A percentile compares a stretch with the other conserved stretches of the same genome.
Evolutionary conservation across 2,888 invertebrate genomes (phyloP).

Genomic region (Platynereis dumerilii): DNA sequence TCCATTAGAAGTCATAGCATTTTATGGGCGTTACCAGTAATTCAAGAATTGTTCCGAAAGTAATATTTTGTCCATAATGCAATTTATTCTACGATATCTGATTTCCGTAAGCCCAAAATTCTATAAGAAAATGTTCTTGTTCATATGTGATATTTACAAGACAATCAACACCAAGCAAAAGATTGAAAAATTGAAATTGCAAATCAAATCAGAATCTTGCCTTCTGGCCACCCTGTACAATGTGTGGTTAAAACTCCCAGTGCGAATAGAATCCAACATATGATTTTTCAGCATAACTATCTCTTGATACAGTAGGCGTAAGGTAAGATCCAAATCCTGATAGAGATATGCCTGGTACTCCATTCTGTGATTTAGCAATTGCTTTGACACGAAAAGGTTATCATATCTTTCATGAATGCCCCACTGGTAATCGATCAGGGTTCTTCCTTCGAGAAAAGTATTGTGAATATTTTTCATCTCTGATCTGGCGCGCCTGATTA

Average conservation of each 20-base stretch:
- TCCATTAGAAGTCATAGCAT: too few relatives aligned
- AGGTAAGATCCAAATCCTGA: not conserved
- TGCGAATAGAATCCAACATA: not conserved
- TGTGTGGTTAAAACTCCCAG: not conserved
- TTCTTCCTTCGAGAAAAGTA: not conserved
- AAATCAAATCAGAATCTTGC: not conserved
- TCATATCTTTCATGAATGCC: conserved; percentile 10
- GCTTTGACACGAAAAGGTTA: not conserved
- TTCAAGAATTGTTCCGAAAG: too few relatives aligned
- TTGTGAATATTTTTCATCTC: conserved; percentile 2
- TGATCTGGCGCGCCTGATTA: not conserved
- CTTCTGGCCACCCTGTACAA: not conserved
- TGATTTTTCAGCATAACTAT: not conserved
- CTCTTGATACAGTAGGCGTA: not conserved
- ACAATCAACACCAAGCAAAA: too few relatives aligned
- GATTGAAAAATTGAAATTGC: not conserved
- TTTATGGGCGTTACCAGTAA: too few relatives aligned
- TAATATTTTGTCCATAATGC: too few relatives aligned
- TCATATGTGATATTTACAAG: too few relatives aligned
- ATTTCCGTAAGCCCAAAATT: too few relatives aligned
- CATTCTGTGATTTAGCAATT: conserved; percentile 6
- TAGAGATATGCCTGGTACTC: conserved; percentile 8
- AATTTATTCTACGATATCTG: too few relatives aligned
- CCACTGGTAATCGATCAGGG: conserved; percentile 11
- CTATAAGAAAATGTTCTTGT: too few relatives aligned